A percentile compares a stretch with the other conserved stretches of the same genome.
These are phyloP conservation scores for Megalonaias nervosa DNA, from an alignment of 1,140 invertebrate species.

Conservation along the genomic window DNA sequence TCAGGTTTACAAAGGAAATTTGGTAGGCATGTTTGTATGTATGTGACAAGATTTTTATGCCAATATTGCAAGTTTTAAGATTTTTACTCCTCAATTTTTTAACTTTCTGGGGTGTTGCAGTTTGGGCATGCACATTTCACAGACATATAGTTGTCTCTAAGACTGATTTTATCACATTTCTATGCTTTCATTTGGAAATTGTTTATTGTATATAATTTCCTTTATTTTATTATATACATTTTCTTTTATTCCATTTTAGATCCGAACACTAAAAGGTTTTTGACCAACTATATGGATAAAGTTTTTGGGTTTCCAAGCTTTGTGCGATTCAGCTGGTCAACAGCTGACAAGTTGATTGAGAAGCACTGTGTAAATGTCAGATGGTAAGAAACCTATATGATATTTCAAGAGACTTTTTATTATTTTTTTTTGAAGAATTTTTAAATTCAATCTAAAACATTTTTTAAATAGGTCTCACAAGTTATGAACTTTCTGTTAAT, in stretches of 20 bases:
- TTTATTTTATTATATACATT: no score
- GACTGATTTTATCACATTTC: background rate
- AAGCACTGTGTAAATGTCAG: conserved; percentile 76
- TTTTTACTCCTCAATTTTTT: no score
- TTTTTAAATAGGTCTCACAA: background rate
- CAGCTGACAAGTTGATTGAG: conserved; percentile 86
- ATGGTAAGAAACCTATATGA: conserved; percentile 62
- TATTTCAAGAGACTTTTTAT: background rate
- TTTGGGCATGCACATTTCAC: no score
- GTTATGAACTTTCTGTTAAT: background rate
- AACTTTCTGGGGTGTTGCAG: no score
- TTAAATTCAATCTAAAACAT: background rate
- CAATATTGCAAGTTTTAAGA: background rate
- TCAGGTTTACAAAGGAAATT: background rate
- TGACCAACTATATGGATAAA: conserved; percentile 85
- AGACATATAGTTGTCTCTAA: background rate
- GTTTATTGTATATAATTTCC: no score
- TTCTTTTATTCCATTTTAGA: conserved; percentile 76
- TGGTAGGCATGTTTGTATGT: no score
- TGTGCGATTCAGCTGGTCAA: conserved; percentile 99
- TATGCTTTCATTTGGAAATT: no score
- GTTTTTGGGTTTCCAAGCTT: conserved; percentile 97
- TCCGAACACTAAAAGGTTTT: conserved; percentile 94
- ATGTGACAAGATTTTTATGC: background rate
- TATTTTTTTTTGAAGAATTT: conserved; percentile 2